phyloP scores from a whole-genome alignment of 1,140 invertebrate genomes.

The Drosophila littoralis region DNA sequence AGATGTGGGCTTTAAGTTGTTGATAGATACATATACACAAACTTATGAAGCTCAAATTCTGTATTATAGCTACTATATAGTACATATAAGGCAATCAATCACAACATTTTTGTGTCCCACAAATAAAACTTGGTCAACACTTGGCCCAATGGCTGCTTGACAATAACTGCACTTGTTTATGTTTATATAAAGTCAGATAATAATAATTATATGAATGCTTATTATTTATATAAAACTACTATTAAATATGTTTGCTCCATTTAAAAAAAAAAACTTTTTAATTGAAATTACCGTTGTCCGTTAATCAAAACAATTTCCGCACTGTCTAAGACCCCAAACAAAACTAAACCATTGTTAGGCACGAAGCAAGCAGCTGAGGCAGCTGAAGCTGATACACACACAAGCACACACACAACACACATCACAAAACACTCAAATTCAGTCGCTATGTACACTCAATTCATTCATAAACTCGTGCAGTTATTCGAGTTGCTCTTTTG shows the following conservation, averaged over 20 bases:
- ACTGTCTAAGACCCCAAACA: slow-evolving; percentile 57
- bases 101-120: neutral
- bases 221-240: slow-evolving; percentile 31
- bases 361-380: slow-evolving; percentile 46
- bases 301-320: slow-evolving; percentile 76
- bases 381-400: slow-evolving; percentile 31
- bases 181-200: neutral
- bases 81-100: slow-evolving; percentile 13
- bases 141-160: slow-evolving; percentile 1
- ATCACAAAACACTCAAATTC: slow-evolving; percentile 4
- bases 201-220: slow-evolving; percentile 10
- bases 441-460: slow-evolving; percentile 46
- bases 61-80: neutral
- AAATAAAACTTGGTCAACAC: slow-evolving; percentile 17
- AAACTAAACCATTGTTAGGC: slow-evolving; percentile 57
- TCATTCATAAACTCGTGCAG: slow-evolving; percentile 63
- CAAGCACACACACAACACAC: slow-evolving; percentile 4
- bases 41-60: neutral
- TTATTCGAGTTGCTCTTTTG: slow-evolving; percentile 34
- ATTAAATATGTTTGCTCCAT: slow-evolving; percentile 49
- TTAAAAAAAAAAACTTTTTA: slow-evolving; percentile 50
- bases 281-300: slow-evolving; percentile 55
- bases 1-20: slow-evolving; percentile 11
- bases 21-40: neutral
- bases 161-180: slow-evolving; percentile 23